Base-by-base conservation (phyloP, 2,113 vertebrate species). In the Narcine bancroftii region DNA sequence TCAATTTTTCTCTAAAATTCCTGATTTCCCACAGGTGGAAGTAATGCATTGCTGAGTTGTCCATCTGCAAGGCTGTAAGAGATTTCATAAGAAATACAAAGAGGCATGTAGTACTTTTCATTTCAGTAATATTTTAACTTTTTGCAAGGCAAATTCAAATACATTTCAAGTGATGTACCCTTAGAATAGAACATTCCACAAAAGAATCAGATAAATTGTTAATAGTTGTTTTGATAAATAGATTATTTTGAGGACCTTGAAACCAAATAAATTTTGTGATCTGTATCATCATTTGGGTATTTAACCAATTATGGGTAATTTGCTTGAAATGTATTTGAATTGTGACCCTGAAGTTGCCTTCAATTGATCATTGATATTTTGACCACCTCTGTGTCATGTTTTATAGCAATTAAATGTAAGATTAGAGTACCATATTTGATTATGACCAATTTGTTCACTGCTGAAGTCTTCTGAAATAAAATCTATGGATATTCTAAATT, bases 21-120 rank as follows among this genome's bases (percentile, higher is more conserved):
- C 56, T 69, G 26, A 17, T 36, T 87, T 60, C 21, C 81, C 13
- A 60, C 81, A 87, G 53, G 50, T 60, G 81, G 50, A 60, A 60
- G 50, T 87, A 56, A 60, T 87, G 53, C 21, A 60, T 87, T 87
- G 81, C 81, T 87, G 81, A 87, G 15, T 36, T 87, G 33, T 87
- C 19, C 29, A 7, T 60, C 53, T 60, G 50, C 50, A 87, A 36
- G 47, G 42, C 17, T n/a, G 2, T 36, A 87, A 53, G 79, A 83
- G 33, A 72, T 11, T 26, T 83, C 29, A 26, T 36, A 13, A 56
- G 11, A 21, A 13, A 53, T 56, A 56, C 6, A 87, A 60, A 50
- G 24, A 36, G 81, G 81, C 33, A 87, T 60, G 29, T n/a, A 19
- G 29, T 87, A 60, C 21, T 69, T 69, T 26, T 79, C 0, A 47